A percentile compares a stretch with the other conserved stretches of the same genome.
These are phyloP conservation scores for Drosophila pandora DNA, from an alignment of 1,140 invertebrate genomes.

Conservation along the genomic window DNA sequence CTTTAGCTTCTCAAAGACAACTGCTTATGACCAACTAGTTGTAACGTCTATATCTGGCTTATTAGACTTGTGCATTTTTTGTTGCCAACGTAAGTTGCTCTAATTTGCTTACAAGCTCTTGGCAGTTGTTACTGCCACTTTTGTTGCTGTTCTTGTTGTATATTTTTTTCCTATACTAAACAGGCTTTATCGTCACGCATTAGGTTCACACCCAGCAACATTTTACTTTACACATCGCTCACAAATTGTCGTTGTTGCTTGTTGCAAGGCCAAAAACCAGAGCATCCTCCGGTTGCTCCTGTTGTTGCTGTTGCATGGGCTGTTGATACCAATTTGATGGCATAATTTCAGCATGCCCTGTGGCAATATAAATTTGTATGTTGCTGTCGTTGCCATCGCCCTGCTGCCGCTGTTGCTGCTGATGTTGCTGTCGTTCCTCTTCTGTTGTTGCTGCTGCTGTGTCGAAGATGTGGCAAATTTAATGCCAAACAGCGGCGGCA, in stretches of 20 bases:
- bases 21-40: constrained; percentile 20
- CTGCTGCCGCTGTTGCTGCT: constrained; percentile 38
- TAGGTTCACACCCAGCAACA: constrained; percentile 79
- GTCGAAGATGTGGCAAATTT: constrained; percentile 79
- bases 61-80: constrained; percentile 42
- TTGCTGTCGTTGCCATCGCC: constrained; percentile 70
- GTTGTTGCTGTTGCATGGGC: constrained; percentile 36
- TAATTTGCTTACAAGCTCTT: constrained; percentile 74
- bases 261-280: constrained; percentile 41
- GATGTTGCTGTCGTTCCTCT: constrained; percentile 6
- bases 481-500: constrained; percentile 66
- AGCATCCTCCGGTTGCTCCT: constrained; percentile 28
- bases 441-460: constrained; percentile 1
- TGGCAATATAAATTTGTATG: constrained; percentile 82
- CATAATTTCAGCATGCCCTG: constrained; percentile 83
- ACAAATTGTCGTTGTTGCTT: constrained; percentile 71
- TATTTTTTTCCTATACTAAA: neutral
- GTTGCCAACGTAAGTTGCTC: constrained; percentile 51
- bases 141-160: constrained; percentile 18
- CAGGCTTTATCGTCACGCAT: constrained; percentile 62
- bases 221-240: constrained; percentile 77
- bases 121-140: constrained; percentile 21
- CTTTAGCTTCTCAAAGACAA: neutral
- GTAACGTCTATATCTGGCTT: constrained; percentile 67
- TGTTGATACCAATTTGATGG: constrained; percentile 83